Evolutionary conservation across 2,888 invertebrate genomes (phyloP).

Genomic region (Marasmarcha lunaedactyla): DNA sequence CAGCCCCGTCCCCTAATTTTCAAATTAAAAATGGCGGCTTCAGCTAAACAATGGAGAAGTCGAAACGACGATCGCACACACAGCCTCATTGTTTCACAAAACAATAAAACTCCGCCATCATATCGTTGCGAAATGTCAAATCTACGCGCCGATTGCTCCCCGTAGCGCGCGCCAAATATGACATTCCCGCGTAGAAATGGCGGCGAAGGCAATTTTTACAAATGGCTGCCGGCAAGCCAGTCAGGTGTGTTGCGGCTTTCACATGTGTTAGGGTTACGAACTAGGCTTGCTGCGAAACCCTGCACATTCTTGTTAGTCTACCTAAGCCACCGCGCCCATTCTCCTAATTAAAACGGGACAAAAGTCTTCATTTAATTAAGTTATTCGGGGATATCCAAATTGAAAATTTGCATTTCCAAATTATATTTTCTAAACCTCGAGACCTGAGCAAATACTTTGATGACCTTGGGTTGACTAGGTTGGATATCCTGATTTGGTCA

Average conservation of each 20-base stretch:
- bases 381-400: constrained; percentile 35
- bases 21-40: constrained; percentile 53
- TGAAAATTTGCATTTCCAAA: constrained; percentile 52
- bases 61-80: constrained; percentile 42
- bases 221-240: constrained; percentile 56
- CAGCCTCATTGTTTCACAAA: constrained; percentile 51
- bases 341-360: constrained; percentile 8
- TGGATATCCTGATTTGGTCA: constrained; percentile 6
- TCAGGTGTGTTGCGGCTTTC: constrained; percentile 32
- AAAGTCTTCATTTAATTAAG: constrained; percentile 23
- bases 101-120: constrained; percentile 52
- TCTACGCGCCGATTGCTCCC: constrained; percentile 49
- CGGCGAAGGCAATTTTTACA: constrained; percentile 66
- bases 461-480: constrained; percentile 4
- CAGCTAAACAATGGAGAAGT: constrained; percentile 40
- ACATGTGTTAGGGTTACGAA: constrained; percentile 19
- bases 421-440: constrained; percentile 48
- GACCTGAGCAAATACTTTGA: constrained; percentile 42
- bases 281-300: constrained; percentile 5
- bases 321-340: background rate
- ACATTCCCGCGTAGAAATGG: constrained; percentile 65
- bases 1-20: constrained; percentile 41
- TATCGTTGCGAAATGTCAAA: constrained; percentile 55
- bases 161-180: constrained; percentile 59
- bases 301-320: too few relatives aligned